Evolutionary conservation across 30 jellyfish, hydroid and myxozoan genomes (phyloP).

Genomic region (Aurelia sp.): DNA sequence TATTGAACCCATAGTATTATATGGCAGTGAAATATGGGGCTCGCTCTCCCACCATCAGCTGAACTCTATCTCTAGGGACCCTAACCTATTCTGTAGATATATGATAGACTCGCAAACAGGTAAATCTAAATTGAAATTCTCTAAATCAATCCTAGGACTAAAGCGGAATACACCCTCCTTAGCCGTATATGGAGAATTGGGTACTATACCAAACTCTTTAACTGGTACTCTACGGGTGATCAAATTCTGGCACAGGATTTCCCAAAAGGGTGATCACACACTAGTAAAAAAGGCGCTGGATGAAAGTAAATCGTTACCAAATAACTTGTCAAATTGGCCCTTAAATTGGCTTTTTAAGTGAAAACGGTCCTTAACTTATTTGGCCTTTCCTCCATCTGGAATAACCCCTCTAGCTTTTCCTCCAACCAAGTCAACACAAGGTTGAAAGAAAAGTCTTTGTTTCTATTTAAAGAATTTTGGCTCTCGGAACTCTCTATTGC

Average conservation of each 20-base stretch:
- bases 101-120: slow-evolving; percentile 15
- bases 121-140: slow-evolving; percentile 9
- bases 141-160: background rate
- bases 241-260: background rate
- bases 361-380: background rate
- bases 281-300: background rate
- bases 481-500: slow-evolving; percentile 10
- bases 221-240: slow-evolving; percentile 1
- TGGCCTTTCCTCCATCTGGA: background rate
- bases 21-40: slow-evolving; percentile 20
- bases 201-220: background rate
- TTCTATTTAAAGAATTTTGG: slow-evolving; percentile 4
- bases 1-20: slow-evolving; percentile 17
- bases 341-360: too few relatives aligned
- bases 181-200: background rate
- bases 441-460: background rate
- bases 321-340: slow-evolving; percentile 17
- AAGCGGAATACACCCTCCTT: slow-evolving; percentile 7
- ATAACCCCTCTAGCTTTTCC: background rate
- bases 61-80: background rate
- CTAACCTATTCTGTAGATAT: slow-evolving; percentile 6
- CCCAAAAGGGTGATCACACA: slow-evolving; percentile 3
- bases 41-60: slow-evolving; percentile 11
- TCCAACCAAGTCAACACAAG: background rate
- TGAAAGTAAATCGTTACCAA: background rate